Evolutionary conservation across 2,888 invertebrate species (phyloP).

Genomic region (Entomobrya proxima): DNA sequence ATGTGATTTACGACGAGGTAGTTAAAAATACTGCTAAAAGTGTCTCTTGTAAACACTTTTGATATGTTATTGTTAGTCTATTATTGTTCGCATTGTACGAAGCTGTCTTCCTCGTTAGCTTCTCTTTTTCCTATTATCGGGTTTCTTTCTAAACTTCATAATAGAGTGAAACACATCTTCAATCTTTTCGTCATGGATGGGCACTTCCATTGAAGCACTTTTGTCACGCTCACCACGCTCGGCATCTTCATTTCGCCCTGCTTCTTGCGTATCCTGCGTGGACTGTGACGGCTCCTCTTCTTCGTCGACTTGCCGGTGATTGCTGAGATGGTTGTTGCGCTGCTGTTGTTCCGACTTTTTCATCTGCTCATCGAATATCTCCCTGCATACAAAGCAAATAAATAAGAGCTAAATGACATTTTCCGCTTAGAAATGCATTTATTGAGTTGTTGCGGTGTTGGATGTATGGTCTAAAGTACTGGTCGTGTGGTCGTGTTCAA

Average conservation of each 20-base stretch:
- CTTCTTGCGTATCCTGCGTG: constrained; percentile 27
- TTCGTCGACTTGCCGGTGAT: constrained; percentile 30
- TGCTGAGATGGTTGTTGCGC: constrained; percentile 7
- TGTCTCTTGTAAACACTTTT: not conserved
- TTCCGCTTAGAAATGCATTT: constrained; percentile 29
- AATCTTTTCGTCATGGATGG: constrained; percentile 74
- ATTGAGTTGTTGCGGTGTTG: not conserved
- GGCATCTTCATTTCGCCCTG: not conserved
- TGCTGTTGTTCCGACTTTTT: constrained; percentile 50
- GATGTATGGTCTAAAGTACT: constrained; percentile 25
- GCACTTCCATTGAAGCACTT: constrained; percentile 74
- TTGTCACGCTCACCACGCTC: constrained; percentile 71
- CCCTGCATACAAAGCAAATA: constrained; percentile 55
- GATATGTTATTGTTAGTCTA: not conserved
- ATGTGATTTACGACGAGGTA: constrained; percentile 17
- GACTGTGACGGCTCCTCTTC: constrained; percentile 41
- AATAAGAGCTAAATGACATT: constrained; percentile 43
- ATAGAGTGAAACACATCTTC: constrained; percentile 74
- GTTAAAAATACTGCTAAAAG: constrained; percentile 28
- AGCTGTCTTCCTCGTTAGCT: constrained; percentile 52
- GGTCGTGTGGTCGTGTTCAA: constrained; percentile 34
- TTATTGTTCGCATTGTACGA: not conserved
- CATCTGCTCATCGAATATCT: constrained; percentile 65
- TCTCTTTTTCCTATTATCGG: constrained; percentile 61
- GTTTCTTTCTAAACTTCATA: constrained; percentile 70